A percentile compares a stretch with the other conserved stretches of the same genome.
Conservation (phyloP, 1,140 invertebrate genomes). For the Hermetia illucens region DNA sequence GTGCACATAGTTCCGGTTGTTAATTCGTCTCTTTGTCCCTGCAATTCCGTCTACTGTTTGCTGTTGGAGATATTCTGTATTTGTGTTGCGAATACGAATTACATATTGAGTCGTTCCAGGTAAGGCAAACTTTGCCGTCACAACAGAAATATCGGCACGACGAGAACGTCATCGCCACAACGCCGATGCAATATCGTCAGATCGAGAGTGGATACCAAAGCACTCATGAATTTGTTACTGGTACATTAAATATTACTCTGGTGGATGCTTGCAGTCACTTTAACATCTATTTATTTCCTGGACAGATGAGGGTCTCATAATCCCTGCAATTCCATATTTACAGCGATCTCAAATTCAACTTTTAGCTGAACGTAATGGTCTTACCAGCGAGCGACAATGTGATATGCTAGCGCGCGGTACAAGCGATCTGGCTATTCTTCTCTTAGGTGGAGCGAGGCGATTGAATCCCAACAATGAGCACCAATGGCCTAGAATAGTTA, state of each 20-base stretch:
- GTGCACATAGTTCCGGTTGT: no score
- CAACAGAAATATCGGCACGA: slow-evolving; percentile 47
- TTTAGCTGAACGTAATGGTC: slow-evolving; percentile 47
- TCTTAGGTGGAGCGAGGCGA: slow-evolving; percentile 58
- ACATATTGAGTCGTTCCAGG: slow-evolving; percentile 2
- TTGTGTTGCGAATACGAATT: slow-evolving; percentile 12
- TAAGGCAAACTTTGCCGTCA: slow-evolving; percentile 13
- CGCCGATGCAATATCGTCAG: slow-evolving; percentile 49
- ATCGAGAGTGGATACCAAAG: slow-evolving; percentile 40
- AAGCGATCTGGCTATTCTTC: slow-evolving; percentile 60
- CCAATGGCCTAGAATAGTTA: slow-evolving; percentile 62
- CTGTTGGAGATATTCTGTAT: no score
- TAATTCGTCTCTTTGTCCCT: no score
- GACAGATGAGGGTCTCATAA: slow-evolving; percentile 55
- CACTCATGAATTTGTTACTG: slow-evolving; percentile 57
- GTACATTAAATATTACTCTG: slow-evolving; percentile 22
- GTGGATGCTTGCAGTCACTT: slow-evolving; percentile 3
- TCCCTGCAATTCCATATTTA: slow-evolving; percentile 55
- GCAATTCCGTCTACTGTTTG: no score
- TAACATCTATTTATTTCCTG: background rate
- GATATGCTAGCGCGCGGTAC: slow-evolving; percentile 64
- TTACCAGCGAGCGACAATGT: slow-evolving; percentile 49
- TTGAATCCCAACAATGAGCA: slow-evolving; percentile 69
- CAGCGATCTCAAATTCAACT: slow-evolving; percentile 50
- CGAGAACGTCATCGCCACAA: slow-evolving; percentile 65